Evolutionary conservation across 1,140 invertebrate species (phyloP), one percentile per base, ranked within the genome.

Genomic region (Drosophila paulistorum): DNA sequence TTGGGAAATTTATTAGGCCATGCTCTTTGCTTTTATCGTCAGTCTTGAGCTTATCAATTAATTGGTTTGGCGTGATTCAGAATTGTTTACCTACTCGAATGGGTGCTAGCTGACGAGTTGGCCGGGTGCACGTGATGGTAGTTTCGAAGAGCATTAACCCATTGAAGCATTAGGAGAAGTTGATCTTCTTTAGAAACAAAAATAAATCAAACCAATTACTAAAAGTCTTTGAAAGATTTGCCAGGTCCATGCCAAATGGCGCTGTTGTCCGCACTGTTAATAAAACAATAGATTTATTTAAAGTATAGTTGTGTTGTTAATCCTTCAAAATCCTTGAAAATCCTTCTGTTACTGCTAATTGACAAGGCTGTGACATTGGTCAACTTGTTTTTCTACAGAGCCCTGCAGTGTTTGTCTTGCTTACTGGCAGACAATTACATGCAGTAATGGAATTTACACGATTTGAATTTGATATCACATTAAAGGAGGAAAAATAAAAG

Each of bases 381-480:
- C 37, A 57, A n/a, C 23, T 67, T 59, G 30, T 42, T 30, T 35
- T 23, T 63, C 17, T 42, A 48, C 54, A 30, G 35, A 37, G 35
- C 9, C 39, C 13, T 23, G 51, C 10, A 54, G 37, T 68, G 26
- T 86, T 86, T 86, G 48, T 66, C 64, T 71, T 74, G 17, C 45
- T 33, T 39, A 14, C 14, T 13, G 35, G 7, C 2, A 20, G 55
- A 41, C 60, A 67, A 80, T 71, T 65, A 55, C 33, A 37, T 55
- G 35, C 6, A 74, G 60, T 68, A 81, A 86, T 71, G 55, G 41
- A 86, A 72, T 86, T 86, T 64, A 81, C 78, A 75, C 65, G 63
- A 64, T 71, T 70, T 57, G 26, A 55, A 62, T 70, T 73, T 42
- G 17, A 35, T 23, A n/a, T n/a, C 7, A 9, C 35, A 72, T 17